Percentiles rank a stretch among this genome's conserved stretches.
Evolutionary conservation across 2,888 invertebrate genomes (phyloP).

Genomic region (Fragum fragum): DNA sequence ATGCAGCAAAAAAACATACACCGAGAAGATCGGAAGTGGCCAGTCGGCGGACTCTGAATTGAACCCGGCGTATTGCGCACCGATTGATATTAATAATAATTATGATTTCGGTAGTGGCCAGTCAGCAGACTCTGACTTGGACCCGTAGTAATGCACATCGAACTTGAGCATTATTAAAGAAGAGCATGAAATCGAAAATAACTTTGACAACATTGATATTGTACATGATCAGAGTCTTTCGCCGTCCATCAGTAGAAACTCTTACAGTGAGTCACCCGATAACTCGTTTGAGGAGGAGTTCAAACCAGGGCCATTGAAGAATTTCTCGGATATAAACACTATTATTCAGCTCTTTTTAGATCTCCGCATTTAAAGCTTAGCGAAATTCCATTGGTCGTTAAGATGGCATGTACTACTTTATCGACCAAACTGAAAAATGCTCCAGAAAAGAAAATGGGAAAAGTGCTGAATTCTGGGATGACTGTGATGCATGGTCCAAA

Average conservation of each 20-base stretch:
- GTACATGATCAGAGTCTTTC: too few species aligned
- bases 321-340: constrained; percentile 38
- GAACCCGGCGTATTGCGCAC: neutral
- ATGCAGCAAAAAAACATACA: too few species aligned
- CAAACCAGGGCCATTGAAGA: constrained; percentile 31
- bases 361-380: constrained; percentile 17
- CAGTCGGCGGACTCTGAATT: neutral
- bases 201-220: neutral
- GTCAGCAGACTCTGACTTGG: neutral
- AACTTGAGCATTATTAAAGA: neutral
- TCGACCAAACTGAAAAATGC: neutral
- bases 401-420: constrained; percentile 29
- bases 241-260: neutral
- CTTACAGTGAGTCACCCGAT: neutral
- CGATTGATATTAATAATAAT: neutral
- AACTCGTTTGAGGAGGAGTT: neutral
- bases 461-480: constrained; percentile 36
- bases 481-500: constrained; percentile 34
- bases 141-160: neutral
- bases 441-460: constrained; percentile 1
- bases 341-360: constrained; percentile 1
- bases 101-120: neutral
- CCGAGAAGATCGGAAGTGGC: neutral
- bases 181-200: neutral
- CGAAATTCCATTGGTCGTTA: constrained; percentile 33